phyloP scores from a whole-genome alignment of 2,797 vertebrate genomes.

The Prunella strophiata region DNA sequence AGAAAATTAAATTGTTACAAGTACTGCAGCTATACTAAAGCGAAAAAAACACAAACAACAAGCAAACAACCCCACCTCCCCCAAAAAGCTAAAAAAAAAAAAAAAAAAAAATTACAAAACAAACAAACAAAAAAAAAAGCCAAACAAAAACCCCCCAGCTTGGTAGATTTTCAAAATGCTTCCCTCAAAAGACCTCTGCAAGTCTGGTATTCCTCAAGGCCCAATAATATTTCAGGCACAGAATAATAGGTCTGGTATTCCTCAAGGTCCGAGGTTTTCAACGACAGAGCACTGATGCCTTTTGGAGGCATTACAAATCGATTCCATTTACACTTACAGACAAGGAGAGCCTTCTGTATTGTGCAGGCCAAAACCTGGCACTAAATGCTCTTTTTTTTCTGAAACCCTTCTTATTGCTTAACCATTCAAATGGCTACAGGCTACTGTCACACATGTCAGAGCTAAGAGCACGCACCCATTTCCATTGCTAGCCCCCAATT shows the following conservation, averaged over 20 bases:
- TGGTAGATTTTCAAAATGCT: background rate
- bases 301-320: constrained; percentile 4
- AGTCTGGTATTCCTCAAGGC: constrained; percentile 9
- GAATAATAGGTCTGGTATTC: constrained; percentile 15
- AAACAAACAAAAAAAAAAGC: background rate
- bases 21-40: background rate
- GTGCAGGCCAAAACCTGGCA: background rate
- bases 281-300: background rate
- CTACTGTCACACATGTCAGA: constrained; percentile 50
- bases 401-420: background rate
- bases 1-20: background rate
- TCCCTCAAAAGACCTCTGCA: constrained; percentile 3
- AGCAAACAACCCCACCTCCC: background rate
- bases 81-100: background rate
- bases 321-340: background rate
- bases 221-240: background rate
- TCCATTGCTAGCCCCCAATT: background rate
- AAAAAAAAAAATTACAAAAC: background rate
- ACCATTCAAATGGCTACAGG: background rate
- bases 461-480: background rate
- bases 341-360: background rate
- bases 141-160: background rate
- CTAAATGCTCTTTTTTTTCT: background rate
- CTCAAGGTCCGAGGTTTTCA: constrained; percentile 18
- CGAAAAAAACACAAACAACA: background rate